Evolutionary conservation across 2,113 vertebrate species (phyloP), one percentile per base, ranked within the genome.

Genomic region (Mirza zaza): DNA sequence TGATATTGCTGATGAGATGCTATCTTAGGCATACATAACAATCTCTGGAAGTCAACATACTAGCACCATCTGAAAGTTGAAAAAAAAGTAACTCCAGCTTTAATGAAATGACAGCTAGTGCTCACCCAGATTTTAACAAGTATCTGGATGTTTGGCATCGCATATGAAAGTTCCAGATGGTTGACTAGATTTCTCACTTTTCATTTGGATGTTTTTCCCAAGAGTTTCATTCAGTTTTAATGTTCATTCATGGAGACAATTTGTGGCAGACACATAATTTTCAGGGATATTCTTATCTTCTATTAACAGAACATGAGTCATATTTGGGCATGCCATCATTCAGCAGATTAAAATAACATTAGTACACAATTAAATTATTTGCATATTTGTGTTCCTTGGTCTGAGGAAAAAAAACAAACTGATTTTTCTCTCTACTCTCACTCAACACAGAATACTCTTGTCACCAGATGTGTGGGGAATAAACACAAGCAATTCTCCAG

Each of bases 151-250:
- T 91, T 97, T 98, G 97, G 94, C 91, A 63, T 57, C 21, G 2
- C 55, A 65, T 76, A n/a, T 9, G 39, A 61, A 96, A 96, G 90
- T 92, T 96, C 95, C 95, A 97, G 95, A 95, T 97, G 95, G 96
- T 87, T 84, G 83, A 70, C 80, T 92, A 95, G 86, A 95, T 73
- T 94, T 97, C 92, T 94, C 93, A 92, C 87, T 97, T 97, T 96
- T 96, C 95, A 97, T 96, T 95, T 90, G 42, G 80, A 95, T 95
- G 79, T 95, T 95, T 95, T 70, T 15, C 91, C 92, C 86, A 73
- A 87, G 86, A 93, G 71, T 90, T 97, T 94, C 89, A 95, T 96
- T 97, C 83, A 96, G 59, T 94, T 95, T 87, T 94, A 90, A 96
- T 90, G 76, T 85, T 97, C 93, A 97, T 97, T 96, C 95, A 95